Percentiles rank a stretch among this genome's conserved stretches.
These are phyloP conservation scores for Doryteuthis pealeii DNA, from an alignment of 1,140 invertebrate species.

Conservation along the genomic window DNA sequence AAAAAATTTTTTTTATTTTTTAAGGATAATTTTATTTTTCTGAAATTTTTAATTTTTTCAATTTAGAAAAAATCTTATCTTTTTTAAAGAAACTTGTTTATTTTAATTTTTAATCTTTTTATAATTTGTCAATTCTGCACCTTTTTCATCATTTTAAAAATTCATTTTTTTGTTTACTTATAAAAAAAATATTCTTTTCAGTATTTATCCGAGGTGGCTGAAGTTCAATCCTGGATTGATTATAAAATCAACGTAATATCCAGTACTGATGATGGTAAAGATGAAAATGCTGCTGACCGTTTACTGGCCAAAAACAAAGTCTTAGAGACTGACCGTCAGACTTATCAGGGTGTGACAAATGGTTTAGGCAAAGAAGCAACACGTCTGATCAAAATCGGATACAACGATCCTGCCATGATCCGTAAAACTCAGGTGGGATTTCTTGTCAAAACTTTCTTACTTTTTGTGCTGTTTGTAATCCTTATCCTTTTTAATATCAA, in stretches of 20 bases:
- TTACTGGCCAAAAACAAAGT: slow-evolving; percentile 96
- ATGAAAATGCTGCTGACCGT: slow-evolving; percentile 97
- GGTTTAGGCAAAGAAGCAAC: slow-evolving; percentile 88
- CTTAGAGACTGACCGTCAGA: slow-evolving; percentile 88
- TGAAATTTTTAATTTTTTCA: no score
- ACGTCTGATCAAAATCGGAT: slow-evolving; percentile 71
- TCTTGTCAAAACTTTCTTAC: neutral
- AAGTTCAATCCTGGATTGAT: slow-evolving; percentile 97
- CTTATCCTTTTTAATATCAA: no score
- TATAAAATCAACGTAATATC: slow-evolving; percentile 97
- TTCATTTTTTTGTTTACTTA: no score
- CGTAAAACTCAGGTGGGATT: slow-evolving; percentile 72
- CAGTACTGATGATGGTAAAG: slow-evolving; percentile 93
- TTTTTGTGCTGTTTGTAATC: no score
- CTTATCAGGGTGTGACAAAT: slow-evolving; percentile 86
- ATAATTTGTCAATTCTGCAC: no score
- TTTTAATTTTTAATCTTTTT: no score
- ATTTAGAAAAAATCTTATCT: no score
- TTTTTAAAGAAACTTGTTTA: no score
- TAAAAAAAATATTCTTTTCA: slow-evolving; percentile 64
- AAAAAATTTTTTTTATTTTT: no score
- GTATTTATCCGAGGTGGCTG: slow-evolving; percentile 98
- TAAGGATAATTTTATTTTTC: no score
- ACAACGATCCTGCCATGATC: slow-evolving; percentile 78
- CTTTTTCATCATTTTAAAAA: no score